Percentiles rank a stretch among this genome's conserved stretches.
Conservation (phyloP, 2,113 vertebrate genomes). For the Morone saxatilis region DNA sequence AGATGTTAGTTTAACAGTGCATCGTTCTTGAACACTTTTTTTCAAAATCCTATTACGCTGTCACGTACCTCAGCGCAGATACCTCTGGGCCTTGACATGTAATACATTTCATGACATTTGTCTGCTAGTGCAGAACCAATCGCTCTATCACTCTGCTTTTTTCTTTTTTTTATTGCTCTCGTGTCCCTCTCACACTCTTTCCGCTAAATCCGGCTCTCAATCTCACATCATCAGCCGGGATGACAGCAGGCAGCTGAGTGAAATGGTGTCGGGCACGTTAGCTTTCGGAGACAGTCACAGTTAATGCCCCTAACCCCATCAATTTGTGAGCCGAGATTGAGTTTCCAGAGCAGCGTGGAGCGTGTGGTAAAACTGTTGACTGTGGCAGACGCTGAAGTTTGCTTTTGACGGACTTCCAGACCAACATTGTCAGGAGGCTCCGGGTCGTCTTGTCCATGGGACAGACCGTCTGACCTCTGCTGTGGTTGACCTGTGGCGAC, state of each 20-base stretch:
- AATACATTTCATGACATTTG: conserved; percentile 34
- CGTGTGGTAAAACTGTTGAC: conserved; percentile 70
- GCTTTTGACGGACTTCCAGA: conserved; percentile 68
- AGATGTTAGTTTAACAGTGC: not conserved
- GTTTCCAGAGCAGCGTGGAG: conserved; percentile 70
- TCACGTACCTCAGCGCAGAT: not conserved
- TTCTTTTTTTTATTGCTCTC: not conserved
- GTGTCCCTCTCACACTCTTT: conserved; percentile 5
- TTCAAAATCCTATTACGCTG: conserved; percentile 11
- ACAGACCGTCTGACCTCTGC: conserved; percentile 55
- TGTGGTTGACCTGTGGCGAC: conserved; percentile 42
- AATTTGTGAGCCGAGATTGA: conserved; percentile 67
- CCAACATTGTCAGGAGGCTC: conserved; percentile 62
- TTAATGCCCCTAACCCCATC: conserved; percentile 64
- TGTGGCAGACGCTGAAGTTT: conserved; percentile 58
- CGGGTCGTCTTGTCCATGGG: conserved; percentile 58
- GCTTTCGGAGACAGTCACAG: conserved; percentile 56
- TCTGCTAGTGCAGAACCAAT: conserved; percentile 18
- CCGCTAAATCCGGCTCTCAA: conserved; percentile 28
- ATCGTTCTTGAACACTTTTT: conserved; percentile 10
- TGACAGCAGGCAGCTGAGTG: conserved; percentile 27
- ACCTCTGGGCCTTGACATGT: conserved; percentile 6
- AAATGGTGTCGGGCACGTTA: conserved; percentile 11
- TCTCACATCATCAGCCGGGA: conserved; percentile 32
- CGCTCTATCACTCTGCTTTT: not conserved